A percentile compares a stretch with the other conserved stretches of the same genome.
Conservation (phyloP, 2,797 vertebrate genomes). For the Phoxinus dragarum region DNA sequence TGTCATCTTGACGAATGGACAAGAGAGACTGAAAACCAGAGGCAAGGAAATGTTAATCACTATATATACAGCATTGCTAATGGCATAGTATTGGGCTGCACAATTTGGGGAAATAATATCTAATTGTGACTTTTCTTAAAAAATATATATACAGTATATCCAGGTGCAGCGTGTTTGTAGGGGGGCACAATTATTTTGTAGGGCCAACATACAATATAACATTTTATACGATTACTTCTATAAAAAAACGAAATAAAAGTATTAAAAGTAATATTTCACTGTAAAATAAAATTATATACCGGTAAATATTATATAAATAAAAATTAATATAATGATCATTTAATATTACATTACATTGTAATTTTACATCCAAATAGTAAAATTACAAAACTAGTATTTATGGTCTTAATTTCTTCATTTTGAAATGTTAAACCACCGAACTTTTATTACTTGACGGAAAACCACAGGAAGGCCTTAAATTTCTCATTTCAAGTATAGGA, state of each 20-base stretch:
- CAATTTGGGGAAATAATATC: neutral
- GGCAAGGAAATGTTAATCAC: neutral
- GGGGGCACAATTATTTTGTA: neutral
- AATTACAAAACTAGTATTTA: slow-evolving; percentile 3
- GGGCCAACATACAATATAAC: no score
- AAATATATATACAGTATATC: neutral
- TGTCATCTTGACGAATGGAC: slow-evolving; percentile 99
- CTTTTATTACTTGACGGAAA: no score
- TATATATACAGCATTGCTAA: neutral
- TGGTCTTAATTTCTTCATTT: neutral
- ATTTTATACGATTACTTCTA: no score
- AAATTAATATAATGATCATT: no score
- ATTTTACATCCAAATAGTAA: no score
- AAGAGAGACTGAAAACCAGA: slow-evolving; percentile 87
- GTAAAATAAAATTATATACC: neutral
- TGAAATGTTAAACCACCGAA: neutral
- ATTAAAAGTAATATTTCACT: neutral
- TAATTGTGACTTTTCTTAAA: neutral
- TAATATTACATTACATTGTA: neutral
- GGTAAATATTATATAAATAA: neutral
- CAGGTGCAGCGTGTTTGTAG: neutral
- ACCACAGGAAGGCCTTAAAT: no score
- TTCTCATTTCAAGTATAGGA: neutral
- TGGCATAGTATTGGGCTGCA: neutral
- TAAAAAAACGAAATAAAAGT: neutral